Conservation (phyloP, 1,140 invertebrate genomes). For the Scaptomyza montana region DNA sequence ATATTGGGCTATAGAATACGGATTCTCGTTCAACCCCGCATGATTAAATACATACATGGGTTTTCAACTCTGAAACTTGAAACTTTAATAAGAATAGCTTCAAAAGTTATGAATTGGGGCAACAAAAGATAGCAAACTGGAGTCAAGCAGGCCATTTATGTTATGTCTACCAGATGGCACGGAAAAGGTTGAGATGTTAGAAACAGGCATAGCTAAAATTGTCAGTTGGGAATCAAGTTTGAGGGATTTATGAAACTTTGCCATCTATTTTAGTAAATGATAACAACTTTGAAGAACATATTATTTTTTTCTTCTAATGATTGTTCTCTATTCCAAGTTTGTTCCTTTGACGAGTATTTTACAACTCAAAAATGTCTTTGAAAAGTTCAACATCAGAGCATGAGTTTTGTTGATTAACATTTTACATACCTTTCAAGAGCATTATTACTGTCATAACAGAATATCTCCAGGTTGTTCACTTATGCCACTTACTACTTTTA, state of each 20-base stretch:
- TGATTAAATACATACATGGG: slow-evolving; percentile 66
- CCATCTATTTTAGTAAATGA: slow-evolving; percentile 4
- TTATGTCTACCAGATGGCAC: neutral
- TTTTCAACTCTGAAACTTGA: slow-evolving; percentile 47
- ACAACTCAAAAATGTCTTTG: too few relatives aligned
- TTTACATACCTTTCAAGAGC: too few relatives aligned
- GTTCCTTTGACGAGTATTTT: too few relatives aligned
- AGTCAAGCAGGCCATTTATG: slow-evolving; percentile 11
- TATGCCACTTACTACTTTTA: too few relatives aligned
- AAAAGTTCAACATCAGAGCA: too few relatives aligned
- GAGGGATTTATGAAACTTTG: neutral
- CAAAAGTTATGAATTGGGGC: slow-evolving; percentile 56
- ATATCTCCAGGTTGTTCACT: too few relatives aligned
- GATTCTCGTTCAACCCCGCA: slow-evolving; percentile 54
- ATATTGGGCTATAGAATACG: slow-evolving; percentile 61
- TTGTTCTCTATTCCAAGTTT: too few relatives aligned
- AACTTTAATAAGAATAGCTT: slow-evolving; percentile 70
- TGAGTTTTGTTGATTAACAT: too few relatives aligned
- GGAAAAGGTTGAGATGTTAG: neutral
- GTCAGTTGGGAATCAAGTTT: slow-evolving; percentile 32
- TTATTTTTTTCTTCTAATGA: too few relatives aligned
- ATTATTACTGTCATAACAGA: too few relatives aligned
- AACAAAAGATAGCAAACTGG: slow-evolving; percentile 19
- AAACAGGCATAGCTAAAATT: slow-evolving; percentile 13
- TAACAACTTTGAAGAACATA: neutral